A percentile compares a stretch with the other conserved stretches of the same genome.
These are phyloP conservation scores for Melopsittacus undulatus DNA, from an alignment of 2,797 vertebrate genomes.

Conservation along the genomic window DNA sequence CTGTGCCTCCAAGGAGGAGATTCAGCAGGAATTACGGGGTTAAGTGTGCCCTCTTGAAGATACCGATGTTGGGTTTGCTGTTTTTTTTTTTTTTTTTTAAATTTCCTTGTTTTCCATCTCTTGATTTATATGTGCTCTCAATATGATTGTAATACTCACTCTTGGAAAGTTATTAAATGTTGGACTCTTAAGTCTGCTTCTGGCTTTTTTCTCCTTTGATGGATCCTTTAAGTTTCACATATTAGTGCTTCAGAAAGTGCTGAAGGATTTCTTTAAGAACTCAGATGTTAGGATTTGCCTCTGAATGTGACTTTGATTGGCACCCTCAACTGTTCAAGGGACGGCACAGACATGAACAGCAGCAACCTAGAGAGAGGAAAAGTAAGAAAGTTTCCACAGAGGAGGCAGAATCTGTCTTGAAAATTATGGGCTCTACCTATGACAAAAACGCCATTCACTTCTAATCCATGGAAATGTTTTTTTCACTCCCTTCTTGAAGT, in stretches of 20 bases:
- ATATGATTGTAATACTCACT: slow-evolving; percentile 55
- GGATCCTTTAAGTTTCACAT: neutral
- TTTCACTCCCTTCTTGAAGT: neutral
- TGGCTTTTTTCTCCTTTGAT: neutral
- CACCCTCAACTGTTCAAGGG: neutral
- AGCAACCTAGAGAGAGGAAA: neutral
- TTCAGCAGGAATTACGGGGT: slow-evolving; percentile 12
- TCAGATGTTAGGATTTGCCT: neutral
- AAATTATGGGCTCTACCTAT: neutral
- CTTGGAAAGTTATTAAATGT: slow-evolving; percentile 75
- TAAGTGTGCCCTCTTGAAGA: slow-evolving; percentile 34
- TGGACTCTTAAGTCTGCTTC: slow-evolving; percentile 68
- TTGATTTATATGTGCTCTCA: slow-evolving; percentile 69
- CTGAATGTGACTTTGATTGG: neutral
- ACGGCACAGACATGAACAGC: rapidly evolving
- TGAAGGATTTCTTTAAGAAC: neutral
- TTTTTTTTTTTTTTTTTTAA: slow-evolving; percentile 58
- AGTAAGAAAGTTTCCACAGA: neutral
- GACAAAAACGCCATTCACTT: neutral
- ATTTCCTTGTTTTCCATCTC: slow-evolving; percentile 55
- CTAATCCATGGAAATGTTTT: neutral
- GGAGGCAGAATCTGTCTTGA: neutral
- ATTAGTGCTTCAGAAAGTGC: neutral
- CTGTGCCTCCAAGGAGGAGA: neutral
- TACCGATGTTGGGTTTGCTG: slow-evolving; percentile 35